Evolutionary conservation across 1,140 invertebrate genomes (phyloP), one percentile per base, ranked within the genome.

Genomic region (Papilio machaon): DNA sequence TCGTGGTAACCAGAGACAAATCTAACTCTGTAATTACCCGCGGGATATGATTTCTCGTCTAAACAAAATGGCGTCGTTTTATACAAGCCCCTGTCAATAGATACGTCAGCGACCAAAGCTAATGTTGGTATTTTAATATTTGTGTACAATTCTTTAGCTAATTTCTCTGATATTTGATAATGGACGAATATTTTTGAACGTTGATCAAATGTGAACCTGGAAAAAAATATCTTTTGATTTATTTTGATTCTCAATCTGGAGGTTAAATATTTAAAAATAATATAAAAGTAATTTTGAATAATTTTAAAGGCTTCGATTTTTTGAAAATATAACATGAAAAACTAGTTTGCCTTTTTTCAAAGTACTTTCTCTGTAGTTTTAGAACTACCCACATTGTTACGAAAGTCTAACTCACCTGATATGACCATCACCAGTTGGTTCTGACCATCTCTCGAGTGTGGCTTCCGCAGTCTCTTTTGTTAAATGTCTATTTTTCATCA

Each of bases 151-250:
- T 80, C 77, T 23, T 86, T 81, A 1, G 87, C 23, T 5, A 89
- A 83, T 11, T 90, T 83, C 0, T 85, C 52, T 0, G 89, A 82
- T 13, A 87, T 83, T 0, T 89, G 88, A 0, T 86, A 85, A 6
- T 64, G 38, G 0, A 82, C 70, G 0, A 91, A 13, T 0, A 81
- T 35, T 49, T 87, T 87, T 19, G 85, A 81, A 0, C 92, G 84
- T 1, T 84, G 86, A 67, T 94, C 92, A 80, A 83, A 91, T 5
- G 89, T 92, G 78, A 88, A 92, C 78, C 92, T 94, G 85, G 52
- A 86, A 86, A 86, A 79, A 70, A 82, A 80, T 70, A 23, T 54
- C 76, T 74, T 58, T 79, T 49, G 79, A 15, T 60, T 30, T 23
- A 58, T 13, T 35, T 6, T 46, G 2, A 8, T 13, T 13, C 35